Base-by-base conservation (phyloP, 2,888 invertebrate species). In the Heteropelma amictum region DNA sequence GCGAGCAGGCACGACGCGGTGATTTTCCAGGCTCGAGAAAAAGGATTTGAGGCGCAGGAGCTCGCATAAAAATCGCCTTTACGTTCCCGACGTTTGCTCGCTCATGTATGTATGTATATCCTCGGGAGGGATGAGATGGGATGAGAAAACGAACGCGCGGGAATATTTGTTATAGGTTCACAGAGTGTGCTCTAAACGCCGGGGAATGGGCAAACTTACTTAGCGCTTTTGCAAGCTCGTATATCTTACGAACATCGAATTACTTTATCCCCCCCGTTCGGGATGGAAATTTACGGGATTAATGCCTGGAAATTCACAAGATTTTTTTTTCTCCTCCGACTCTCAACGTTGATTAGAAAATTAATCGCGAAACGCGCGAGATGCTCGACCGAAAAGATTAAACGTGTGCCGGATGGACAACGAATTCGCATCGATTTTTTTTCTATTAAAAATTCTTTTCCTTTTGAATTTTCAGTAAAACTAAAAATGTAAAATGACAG, bases 201-300 rank as follows among this genome's bases (percentile, higher is more conserved):
- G 33, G 40, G 61, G 67, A 71, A 75, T 61, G 61, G 61, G 49
- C 51, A 68, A 75, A 75, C 67, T 70, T 70, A 75, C 75, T 75
- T 75, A 71, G 67, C 26, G 51, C 56, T 71, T 71, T 60, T 61
- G 35, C 67, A 63, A 75, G 51, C 75, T 58, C 70, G 56, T 67
- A 56, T 58, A 45, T 40, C 21, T 40, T 7, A 0, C 35, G 49
- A 58, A 35, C 5, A 58, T 47, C 47, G 33, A 53, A 65, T 47
- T 53, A 42, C 33, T 54, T 35, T 33, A 10, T 17, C 35, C 17
- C 38, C 47, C 21, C 12, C 14, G 17, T 12, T 35, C 33, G 26
- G n/a, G n/a, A 14, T 1, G 26, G 28, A 63, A 65, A 64, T 40
- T 45, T 12, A 7, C 19, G 14, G 23, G 47, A 49, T 19, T 56